These are phyloP conservation scores for Darevskia mixta DNA, from an alignment of 2,797 vertebrate species.

Conservation along the genomic window DNA sequence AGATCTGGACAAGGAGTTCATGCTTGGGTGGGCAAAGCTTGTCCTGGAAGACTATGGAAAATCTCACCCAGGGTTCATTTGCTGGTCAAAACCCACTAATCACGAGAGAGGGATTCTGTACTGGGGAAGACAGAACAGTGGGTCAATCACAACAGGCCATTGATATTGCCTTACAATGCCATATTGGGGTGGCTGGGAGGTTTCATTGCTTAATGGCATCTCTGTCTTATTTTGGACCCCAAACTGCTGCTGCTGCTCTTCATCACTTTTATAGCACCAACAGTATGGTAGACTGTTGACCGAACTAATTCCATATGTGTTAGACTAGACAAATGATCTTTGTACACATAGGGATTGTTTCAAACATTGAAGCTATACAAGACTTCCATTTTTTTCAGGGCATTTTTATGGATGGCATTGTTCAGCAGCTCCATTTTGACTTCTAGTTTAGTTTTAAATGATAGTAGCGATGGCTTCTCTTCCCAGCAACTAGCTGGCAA, in stretches of 20 bases:
- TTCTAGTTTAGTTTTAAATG: constrained; percentile 2
- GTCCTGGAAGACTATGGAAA: not conserved
- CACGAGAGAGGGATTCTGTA: not conserved
- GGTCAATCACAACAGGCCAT: not conserved
- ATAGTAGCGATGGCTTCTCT: not conserved
- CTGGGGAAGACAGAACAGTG: not conserved
- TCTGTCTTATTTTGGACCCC: constrained; percentile 27
- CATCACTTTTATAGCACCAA: constrained; percentile 24
- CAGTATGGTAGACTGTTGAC: not conserved
- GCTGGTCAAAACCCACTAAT: constrained; percentile 30
- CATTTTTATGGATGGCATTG: not conserved
- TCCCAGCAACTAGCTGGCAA: not conserved
- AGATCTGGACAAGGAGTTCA: constrained; percentile 35
- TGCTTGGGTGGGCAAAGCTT: not conserved
- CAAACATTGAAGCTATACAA: not conserved
- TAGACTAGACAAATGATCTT: constrained; percentile 16
- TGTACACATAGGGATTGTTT: not conserved
- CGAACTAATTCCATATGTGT: constrained; percentile 8
- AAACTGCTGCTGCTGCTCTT: not conserved
- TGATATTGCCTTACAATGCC: not conserved
- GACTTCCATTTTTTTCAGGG: not conserved
- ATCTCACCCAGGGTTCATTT: constrained; percentile 49
- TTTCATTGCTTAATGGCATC: not conserved
- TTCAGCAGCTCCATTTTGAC: not conserved
- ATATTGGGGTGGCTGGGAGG: constrained; percentile 18